Percentiles rank a stretch among this genome's conserved stretches.
Conservation (phyloP, 2,113 vertebrate species). For the Nyctereutes procyonoides region DNA sequence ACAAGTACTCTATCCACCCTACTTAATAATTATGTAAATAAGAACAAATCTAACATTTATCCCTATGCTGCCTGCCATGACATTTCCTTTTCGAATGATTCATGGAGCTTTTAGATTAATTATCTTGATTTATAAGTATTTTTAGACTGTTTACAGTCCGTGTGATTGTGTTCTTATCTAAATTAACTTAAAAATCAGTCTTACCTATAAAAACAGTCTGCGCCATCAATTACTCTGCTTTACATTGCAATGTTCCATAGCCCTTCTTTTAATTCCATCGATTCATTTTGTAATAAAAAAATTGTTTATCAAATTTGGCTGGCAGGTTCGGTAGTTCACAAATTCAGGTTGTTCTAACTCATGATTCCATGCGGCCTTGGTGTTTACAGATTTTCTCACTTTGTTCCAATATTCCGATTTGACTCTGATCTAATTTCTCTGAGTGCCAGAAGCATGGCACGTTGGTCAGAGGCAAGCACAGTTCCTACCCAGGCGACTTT, state of each 20-base stretch:
- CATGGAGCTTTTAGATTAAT: slow-evolving; percentile 64
- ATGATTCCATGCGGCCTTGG: not conserved
- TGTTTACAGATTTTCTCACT: slow-evolving; percentile 27
- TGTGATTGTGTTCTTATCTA: slow-evolving; percentile 11
- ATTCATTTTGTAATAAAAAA: slow-evolving; percentile 6
- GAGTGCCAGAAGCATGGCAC: not conserved
- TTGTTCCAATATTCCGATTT: slow-evolving; percentile 53
- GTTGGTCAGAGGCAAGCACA: not conserved
- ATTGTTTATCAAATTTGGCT: not conserved
- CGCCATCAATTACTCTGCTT: not conserved
- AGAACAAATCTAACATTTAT: slow-evolving; percentile 51
- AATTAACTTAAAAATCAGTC: slow-evolving; percentile 48
- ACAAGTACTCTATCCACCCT: not conserved
- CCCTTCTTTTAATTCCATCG: not conserved
- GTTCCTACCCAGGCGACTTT: not conserved
- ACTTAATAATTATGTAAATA: slow-evolving; percentile 58
- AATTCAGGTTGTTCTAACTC: slow-evolving; percentile 40
- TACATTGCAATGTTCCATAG: not conserved
- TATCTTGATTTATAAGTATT: slow-evolving; percentile 27
- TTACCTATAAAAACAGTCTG: slow-evolving; percentile 23
- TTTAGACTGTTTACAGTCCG: slow-evolving; percentile 23
- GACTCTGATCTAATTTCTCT: not conserved
- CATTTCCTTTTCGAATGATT: slow-evolving; percentile 68
- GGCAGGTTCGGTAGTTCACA: not conserved
- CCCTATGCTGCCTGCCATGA: not conserved